Percentiles rank a stretch among this genome's conserved stretches.
phyloP scores from a whole-genome alignment of 2,113 vertebrate species.

The Anser brachyrhynchus region DNA sequence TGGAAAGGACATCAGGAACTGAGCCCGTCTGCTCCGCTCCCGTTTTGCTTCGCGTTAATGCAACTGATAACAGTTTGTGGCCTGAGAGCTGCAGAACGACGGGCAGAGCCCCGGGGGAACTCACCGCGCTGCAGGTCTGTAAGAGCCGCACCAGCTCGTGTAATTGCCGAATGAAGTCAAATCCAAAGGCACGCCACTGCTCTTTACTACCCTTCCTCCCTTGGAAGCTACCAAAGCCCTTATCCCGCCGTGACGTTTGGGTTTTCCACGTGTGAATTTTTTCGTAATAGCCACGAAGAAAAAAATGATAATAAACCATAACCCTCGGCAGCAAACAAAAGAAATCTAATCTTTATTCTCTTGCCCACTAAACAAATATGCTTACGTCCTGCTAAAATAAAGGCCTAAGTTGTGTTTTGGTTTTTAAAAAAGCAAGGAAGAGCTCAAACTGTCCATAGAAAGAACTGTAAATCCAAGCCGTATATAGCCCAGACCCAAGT shows the following conservation, averaged over 20 bases:
- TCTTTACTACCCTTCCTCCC: background rate
- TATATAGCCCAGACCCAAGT: slow-evolving; percentile 52
- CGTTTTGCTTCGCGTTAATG: background rate
- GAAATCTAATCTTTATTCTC: background rate
- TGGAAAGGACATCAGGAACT: background rate
- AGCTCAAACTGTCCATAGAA: slow-evolving; percentile 17
- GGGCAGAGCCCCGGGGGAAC: background rate
- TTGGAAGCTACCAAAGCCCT: slow-evolving; percentile 19
- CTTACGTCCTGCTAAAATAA: slow-evolving; percentile 47
- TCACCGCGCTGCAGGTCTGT: background rate
- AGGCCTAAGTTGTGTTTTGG: background rate
- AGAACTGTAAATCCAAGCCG: slow-evolving; percentile 32
- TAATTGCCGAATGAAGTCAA: background rate
- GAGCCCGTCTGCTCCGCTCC: background rate
- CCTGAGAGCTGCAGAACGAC: background rate
- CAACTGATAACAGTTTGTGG: background rate
- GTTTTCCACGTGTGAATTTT: slow-evolving; percentile 1
- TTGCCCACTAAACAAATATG: background rate
- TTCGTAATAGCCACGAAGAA: background rate
- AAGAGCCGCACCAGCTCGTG: background rate
- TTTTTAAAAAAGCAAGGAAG: slow-evolving; percentile 28
- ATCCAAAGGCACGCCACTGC: background rate
- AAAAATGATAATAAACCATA: background rate
- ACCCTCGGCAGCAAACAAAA: slow-evolving; percentile 3
- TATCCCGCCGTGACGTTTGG: background rate